Evolutionary conservation across 2,797 vertebrate genomes (phyloP).

Genomic region (Karalla daura): DNA sequence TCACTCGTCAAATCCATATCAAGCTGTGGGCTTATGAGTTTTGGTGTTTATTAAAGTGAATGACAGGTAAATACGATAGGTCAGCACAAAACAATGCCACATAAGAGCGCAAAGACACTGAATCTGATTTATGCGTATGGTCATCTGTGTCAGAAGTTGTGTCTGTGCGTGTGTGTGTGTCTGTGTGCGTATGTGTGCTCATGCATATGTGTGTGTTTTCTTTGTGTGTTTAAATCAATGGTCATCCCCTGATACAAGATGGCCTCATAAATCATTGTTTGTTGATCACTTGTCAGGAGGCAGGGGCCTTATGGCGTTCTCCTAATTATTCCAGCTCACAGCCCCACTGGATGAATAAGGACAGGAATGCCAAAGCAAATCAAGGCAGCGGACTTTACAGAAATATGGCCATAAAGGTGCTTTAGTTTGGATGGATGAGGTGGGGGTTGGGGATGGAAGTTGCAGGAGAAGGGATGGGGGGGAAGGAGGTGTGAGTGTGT

Average conservation of each 20-base stretch:
- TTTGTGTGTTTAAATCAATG: conserved; percentile 87
- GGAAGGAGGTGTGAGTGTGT: conserved; percentile 1
- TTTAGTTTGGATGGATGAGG: conserved; percentile 48
- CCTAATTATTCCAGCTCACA: conserved; percentile 82
- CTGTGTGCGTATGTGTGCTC: conserved; percentile 8
- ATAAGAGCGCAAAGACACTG: conserved; percentile 46
- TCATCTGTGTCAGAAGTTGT: conserved; percentile 65
- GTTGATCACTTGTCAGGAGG: conserved; percentile 80
- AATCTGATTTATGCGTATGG: conserved; percentile 73
- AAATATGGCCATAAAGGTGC: conserved; percentile 61
- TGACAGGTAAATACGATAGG: conserved; percentile 60
- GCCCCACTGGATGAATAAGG: conserved; percentile 70
- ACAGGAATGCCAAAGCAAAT: conserved; percentile 75
- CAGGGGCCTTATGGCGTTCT: conserved; percentile 72
- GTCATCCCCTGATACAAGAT: conserved; percentile 86
- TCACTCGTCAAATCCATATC: conserved; percentile 60
- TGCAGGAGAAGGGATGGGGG: neutral
- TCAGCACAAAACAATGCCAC: conserved; percentile 70
- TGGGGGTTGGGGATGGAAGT: conserved; percentile 16
- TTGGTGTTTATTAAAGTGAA: conserved; percentile 68
- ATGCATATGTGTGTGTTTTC: conserved; percentile 43
- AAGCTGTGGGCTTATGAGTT: conserved; percentile 43
- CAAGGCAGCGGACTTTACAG: conserved; percentile 60
- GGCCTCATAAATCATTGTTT: conserved; percentile 91
- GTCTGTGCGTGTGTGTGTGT: too few species aligned